Base-by-base conservation (phyloP, 2,113 vertebrate genomes). In the Argyrosomus japonicus region DNA sequence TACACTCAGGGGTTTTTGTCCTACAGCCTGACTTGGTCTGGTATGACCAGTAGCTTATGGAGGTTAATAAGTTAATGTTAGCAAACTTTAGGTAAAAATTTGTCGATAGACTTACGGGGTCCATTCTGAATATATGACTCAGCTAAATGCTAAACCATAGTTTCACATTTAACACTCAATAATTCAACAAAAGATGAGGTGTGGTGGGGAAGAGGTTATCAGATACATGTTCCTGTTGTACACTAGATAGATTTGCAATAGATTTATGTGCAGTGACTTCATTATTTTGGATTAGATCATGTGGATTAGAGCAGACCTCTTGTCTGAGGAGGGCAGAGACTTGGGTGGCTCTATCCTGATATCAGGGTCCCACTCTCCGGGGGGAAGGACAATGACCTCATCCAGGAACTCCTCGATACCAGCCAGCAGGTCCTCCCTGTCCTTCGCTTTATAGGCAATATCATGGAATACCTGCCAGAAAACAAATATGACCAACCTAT, bases 301-400 rank as follows among this genome's bases (percentile, higher is more conserved):
- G 18, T 6, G 77, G 76, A 80, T 77, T 69, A 70, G 36, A 21
- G 29, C 57, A 0, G 90, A 99, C 98, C 98, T 98, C 94, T 99
- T 99, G 90, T 99, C 98, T 0, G 97, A 97, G 3, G 98, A 99
- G 2, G 98, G 98, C 62, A 99, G 94, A 56, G 96, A 96, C 90
- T 99, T 99, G 47, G 98, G 98, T 17, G 98, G 98, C 77, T 99
- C 98, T 94, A 99, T 99, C 92, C 98, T 95, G 90, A 99, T 99
- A 11, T 97, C 93, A 10, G 98, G 98, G 84, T 99, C 98, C 98
- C 98, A 99, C 69, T 99, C 98, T 4, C 98, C 98, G 0, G 98
- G 98, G 0, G 98, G 98, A 50, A 99, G 96, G 45, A 99, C 98
- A 25, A 99, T 98, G 79, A 99, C 98, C 92, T 99, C 98, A 68